Evolutionary conservation across 2,113 vertebrate species (phyloP).

Genomic region (Phodopus roborovskii): DNA sequence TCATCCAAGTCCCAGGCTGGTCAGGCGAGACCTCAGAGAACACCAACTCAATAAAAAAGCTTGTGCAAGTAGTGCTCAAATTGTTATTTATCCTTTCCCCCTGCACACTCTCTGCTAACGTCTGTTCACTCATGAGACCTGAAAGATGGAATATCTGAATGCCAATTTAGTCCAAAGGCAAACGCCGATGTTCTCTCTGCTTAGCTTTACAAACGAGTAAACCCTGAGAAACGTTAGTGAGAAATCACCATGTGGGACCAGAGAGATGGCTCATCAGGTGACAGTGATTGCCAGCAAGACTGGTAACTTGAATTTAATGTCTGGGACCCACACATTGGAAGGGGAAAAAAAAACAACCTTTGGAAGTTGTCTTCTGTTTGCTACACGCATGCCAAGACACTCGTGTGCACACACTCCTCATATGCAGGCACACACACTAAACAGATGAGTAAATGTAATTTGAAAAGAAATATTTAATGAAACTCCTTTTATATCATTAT

Average conservation of each 20-base stretch:
- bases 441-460: neutral
- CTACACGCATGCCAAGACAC: too few species aligned
- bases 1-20: neutral
- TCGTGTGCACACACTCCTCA: neutral
- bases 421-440: neutral
- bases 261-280: neutral
- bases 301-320: neutral
- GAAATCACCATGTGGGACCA: neutral
- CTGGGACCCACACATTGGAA: too few species aligned
- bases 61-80: neutral
- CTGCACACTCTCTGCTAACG: neutral
- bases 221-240: neutral
- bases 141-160: neutral
- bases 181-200: neutral
- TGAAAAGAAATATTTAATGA: neutral
- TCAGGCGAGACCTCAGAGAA: neutral
- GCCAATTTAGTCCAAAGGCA: neutral
- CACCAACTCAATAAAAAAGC: neutral
- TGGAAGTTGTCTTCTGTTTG: too few species aligned
- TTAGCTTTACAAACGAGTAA: neutral
- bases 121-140: neutral
- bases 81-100: neutral
- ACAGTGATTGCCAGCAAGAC: neutral
- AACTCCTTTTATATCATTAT: neutral
- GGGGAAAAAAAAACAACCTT: too few species aligned